Base-by-base conservation (phyloP, 2,888 invertebrate species). In the Agrochola litura region DNA sequence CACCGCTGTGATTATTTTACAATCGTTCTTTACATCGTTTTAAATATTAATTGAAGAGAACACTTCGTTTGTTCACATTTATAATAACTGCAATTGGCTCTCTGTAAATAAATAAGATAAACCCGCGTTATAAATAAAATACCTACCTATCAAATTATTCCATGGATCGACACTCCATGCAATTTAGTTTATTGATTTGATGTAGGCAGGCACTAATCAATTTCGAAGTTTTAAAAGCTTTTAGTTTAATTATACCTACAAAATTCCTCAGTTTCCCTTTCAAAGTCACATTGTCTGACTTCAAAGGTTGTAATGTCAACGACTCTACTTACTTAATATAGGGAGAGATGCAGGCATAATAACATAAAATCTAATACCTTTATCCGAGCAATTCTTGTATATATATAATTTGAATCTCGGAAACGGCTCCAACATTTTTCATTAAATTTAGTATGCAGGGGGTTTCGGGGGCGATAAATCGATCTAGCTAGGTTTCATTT, bases 11-110 rank as follows among this genome's bases (percentile, higher is more conserved):
- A 43, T 73, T 67, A 67, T 73, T 73, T 49, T 67, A 71, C 76
- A 68, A 77, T 70, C 52, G 58, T 64, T 61, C 49, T 73, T 52
- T n/a, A 68, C 37, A 63, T 19, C 52, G 49, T 54, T 67, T 64
- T 67, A 70, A 70, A 82, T 77, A 69, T 56, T 61, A 52, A 77
- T 77, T 70, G 14, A 52, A 61, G n/a, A 56, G 19, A 54, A 69
- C 12, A 30, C 60, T 52, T 52, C 37, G n/a, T 46, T 72, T 56
- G 54, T 56, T 77, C 25, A 56, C 22, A 22, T 73, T 52, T 63
- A 30, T 49, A 60, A 66, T 75, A 58, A 60, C 43, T 49, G 30
- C 65, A 65, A 77, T 60, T 69, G n/a, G 6, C 8, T 74, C 9
- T 37, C 37, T 46, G 14, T 68, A 64, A 65, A 77, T 30, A 60